Conservation (phyloP, 2,888 invertebrate genomes). For the Volucella bombylans region DNA sequence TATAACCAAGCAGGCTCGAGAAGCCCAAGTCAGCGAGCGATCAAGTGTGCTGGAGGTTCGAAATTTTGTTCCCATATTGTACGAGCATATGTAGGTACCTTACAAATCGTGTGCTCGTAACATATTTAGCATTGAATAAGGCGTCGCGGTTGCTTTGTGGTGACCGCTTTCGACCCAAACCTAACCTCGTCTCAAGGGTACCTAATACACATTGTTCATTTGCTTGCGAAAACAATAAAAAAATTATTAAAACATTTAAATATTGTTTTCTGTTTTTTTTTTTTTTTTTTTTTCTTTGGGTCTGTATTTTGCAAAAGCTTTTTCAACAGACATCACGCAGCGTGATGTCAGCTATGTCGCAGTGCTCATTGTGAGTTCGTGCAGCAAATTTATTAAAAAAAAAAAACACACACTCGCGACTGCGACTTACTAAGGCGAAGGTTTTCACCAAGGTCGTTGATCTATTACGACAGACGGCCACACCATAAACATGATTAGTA, state of each 20-base stretch:
- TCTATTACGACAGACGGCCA: constrained; percentile 61
- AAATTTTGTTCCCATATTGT: constrained; percentile 35
- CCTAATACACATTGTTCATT: constrained; percentile 20
- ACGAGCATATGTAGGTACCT: constrained; percentile 37
- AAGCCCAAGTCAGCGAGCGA: constrained; percentile 4
- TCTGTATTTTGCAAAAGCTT: constrained; percentile 44
- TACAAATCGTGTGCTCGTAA: no score
- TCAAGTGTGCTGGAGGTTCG: constrained; percentile 1
- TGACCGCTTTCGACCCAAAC: constrained; percentile 61
- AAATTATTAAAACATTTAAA: constrained; percentile 19
- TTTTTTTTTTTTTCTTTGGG: no score
- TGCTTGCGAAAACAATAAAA: constrained; percentile 52
- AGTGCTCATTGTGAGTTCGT: constrained; percentile 50
- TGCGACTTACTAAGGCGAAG: constrained; percentile 68
- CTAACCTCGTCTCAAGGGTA: constrained; percentile 62
- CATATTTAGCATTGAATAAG: constrained; percentile 54
- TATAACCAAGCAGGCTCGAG: no score
- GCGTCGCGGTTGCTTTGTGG: constrained; percentile 24
- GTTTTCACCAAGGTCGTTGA: constrained; percentile 73
- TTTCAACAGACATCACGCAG: constrained; percentile 37
- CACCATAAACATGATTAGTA: constrained; percentile 43
- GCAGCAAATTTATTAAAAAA: constrained; percentile 34
- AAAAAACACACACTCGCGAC: constrained; percentile 14
- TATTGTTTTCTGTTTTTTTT: constrained; percentile 10
- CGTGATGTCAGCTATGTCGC: background rate